Percentiles rank a stretch among this genome's conserved stretches.
Conservation (phyloP, 64 coral and sea anemone species). For the Pachyseris speciosa region DNA sequence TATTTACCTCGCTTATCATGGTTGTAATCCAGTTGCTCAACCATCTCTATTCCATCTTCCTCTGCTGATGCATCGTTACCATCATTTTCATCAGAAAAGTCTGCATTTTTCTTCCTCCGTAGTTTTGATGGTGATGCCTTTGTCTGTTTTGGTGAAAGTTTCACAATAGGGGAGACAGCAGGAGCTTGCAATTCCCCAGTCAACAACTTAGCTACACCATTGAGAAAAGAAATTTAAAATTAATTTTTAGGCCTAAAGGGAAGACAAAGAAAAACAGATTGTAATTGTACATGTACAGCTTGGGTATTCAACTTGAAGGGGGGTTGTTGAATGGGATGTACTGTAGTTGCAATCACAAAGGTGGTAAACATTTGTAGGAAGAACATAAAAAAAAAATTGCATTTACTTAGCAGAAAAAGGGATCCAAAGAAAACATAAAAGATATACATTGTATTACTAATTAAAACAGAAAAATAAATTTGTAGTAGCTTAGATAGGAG, state of each 20-base stretch:
- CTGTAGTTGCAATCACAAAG: too few species aligned
- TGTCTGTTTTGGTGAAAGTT: neutral
- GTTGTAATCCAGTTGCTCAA: neutral
- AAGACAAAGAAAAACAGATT: too few species aligned
- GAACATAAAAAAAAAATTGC: too few species aligned
- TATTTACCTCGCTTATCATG: neutral
- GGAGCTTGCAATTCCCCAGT: neutral
- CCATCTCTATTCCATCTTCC: neutral
- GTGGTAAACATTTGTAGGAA: too few species aligned
- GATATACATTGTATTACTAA: too few species aligned
- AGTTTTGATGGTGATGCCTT: neutral
- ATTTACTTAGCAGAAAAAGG: too few species aligned
- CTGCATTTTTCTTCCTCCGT: neutral
- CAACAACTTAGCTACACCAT: constrained; percentile 4
- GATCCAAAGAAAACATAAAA: too few species aligned
- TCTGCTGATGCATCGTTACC: neutral
- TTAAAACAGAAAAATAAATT: too few species aligned
- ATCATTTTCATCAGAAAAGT: constrained; percentile 10
- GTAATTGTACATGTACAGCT: too few species aligned
- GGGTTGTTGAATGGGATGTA: too few species aligned
- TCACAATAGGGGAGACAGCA: neutral
- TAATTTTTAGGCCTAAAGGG: neutral
- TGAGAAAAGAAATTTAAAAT: neutral
- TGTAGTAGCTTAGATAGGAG: too few species aligned
- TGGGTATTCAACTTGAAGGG: too few species aligned